phyloP scores from a whole-genome alignment of 2,797 vertebrate species.

The Chrysocyon brachyurus region DNA sequence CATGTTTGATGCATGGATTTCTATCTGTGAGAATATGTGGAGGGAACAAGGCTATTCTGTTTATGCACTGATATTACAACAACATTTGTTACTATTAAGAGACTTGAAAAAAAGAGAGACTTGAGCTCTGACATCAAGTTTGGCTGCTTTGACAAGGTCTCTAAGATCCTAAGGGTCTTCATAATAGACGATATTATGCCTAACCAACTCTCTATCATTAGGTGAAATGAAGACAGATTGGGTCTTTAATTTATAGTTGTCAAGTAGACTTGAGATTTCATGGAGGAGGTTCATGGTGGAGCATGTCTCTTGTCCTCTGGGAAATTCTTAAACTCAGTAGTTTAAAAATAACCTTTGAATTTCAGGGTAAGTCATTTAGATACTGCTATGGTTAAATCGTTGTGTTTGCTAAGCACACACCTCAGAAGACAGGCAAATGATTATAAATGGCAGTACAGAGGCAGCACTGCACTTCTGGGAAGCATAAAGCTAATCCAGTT shows the following conservation, averaged over 20 bases:
- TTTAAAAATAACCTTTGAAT: conserved; percentile 59
- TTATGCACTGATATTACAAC: not conserved
- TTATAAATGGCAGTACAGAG: conserved; percentile 59
- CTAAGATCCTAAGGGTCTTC: not conserved
- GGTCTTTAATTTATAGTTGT: conserved; percentile 30
- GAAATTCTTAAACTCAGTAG: conserved; percentile 56
- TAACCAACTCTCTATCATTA: conserved; percentile 45
- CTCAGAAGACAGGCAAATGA: conserved; percentile 56
- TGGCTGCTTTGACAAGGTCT: conserved; percentile 42
- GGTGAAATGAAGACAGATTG: conserved; percentile 35
- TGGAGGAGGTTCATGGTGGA: conserved; percentile 21
- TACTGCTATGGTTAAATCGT: conserved; percentile 23
- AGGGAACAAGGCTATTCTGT: not conserved
- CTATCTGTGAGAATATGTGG: not conserved
- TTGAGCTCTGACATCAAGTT: conserved; percentile 20
- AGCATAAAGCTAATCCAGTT: conserved; percentile 15
- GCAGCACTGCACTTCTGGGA: conserved; percentile 33
- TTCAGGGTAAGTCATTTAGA: conserved; percentile 54
- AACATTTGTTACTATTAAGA: conserved; percentile 49
- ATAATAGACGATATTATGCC: not conserved
- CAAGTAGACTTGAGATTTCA: conserved; percentile 29
- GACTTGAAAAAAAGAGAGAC: not conserved
- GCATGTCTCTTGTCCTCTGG: conserved; percentile 2
- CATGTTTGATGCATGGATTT: not conserved
- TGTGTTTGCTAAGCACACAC: conserved; percentile 58